Percentiles rank a stretch among this genome's conserved stretches.
phyloP scores from a whole-genome alignment of 2,797 vertebrate genomes.

The Columba guinea region DNA sequence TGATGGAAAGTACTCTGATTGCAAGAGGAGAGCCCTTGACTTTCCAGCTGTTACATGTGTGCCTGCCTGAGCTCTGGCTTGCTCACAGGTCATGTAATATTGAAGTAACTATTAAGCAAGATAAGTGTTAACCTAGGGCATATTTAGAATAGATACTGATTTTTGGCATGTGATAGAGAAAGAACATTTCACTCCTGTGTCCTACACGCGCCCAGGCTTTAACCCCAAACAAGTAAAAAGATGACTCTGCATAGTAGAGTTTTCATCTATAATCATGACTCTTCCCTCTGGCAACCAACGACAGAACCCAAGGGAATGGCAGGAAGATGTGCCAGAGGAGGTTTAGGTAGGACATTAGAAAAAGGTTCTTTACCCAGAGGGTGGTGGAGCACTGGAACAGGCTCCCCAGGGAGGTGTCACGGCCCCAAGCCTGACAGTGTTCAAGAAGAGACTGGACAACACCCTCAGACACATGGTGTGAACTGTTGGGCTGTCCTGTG shows the following conservation, averaged over 20 bases:
- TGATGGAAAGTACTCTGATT: background rate
- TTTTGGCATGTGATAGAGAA: background rate
- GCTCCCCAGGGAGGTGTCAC: too few species aligned
- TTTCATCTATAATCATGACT: background rate
- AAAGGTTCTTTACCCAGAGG: too few species aligned
- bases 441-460: too few species aligned
- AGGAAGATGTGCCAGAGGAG: too few species aligned
- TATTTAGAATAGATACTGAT: background rate
- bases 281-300: too few species aligned
- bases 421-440: too few species aligned
- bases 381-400: too few species aligned
- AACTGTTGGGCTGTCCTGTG: too few species aligned
- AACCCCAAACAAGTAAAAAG: background rate
- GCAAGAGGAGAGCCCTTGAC: background rate
- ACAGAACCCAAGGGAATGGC: too few species aligned
- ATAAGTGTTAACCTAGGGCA: background rate
- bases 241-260: accelerated
- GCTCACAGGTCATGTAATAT: background rate
- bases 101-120: background rate
- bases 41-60: background rate
- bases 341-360: too few species aligned
- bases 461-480: too few species aligned
- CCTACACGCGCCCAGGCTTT: background rate
- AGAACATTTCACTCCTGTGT: background rate
- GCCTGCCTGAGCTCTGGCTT: background rate